These are phyloP conservation scores for Oxytorus armatus DNA, from an alignment of 2,888 invertebrate genomes.

Conservation along the genomic window DNA sequence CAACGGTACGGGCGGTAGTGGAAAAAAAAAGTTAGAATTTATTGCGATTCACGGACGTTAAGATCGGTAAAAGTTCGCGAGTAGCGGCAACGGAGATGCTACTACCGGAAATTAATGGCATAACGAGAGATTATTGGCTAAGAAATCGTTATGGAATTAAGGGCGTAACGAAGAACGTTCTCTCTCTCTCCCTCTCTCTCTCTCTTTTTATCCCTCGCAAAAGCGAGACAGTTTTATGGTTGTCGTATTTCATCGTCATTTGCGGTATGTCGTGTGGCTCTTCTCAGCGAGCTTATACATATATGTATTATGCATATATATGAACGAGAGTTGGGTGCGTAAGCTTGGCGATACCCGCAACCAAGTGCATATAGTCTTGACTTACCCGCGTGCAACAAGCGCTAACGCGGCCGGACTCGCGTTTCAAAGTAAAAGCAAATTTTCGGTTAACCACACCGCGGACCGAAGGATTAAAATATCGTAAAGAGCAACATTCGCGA, in stretches of 20 bases:
- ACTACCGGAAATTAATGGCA: constrained; percentile 59
- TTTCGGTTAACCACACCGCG: too few relatives aligned
- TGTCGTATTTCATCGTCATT: constrained; percentile 75
- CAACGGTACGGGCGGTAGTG: constrained; percentile 29
- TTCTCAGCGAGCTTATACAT: constrained; percentile 16
- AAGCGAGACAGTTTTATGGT: constrained; percentile 69
- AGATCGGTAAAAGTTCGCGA: constrained; percentile 58
- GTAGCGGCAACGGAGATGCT: constrained; percentile 21
- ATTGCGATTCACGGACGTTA: constrained; percentile 51
- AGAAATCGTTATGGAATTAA: constrained; percentile 67
- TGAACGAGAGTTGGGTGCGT: too few relatives aligned
- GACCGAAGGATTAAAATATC: too few relatives aligned
- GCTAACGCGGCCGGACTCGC: too few relatives aligned
- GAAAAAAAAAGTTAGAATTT: constrained; percentile 57
- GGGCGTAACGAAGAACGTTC: constrained; percentile 60
- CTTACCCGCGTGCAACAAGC: too few relatives aligned
- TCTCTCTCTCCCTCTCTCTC: constrained; percentile 20
- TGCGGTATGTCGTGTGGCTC: constrained; percentile 61
- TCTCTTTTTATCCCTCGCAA: constrained; percentile 7
- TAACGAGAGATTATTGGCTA: constrained; percentile 47
- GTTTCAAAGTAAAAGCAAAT: too few relatives aligned
- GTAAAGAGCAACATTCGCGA: too few relatives aligned
- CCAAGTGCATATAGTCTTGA: too few relatives aligned
- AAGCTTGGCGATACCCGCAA: too few relatives aligned
- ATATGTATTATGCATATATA: background rate